Conservation (phyloP, 2,888 invertebrate genomes). For the Doris montereyensis region DNA sequence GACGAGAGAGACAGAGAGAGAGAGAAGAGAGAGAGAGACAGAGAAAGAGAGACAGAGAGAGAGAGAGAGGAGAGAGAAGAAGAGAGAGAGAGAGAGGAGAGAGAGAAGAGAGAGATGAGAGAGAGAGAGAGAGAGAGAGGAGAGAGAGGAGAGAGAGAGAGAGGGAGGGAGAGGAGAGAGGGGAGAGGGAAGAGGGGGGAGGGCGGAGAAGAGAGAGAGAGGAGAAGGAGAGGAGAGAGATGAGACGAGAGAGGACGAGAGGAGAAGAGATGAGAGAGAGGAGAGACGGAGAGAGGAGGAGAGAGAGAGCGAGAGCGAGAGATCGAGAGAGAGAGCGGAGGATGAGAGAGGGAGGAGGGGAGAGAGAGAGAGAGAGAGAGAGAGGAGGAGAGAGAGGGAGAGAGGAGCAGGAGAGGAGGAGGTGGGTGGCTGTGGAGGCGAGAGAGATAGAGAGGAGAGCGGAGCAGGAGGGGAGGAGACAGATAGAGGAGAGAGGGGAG, state of each 20-base stretch:
- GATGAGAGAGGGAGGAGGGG: neutral
- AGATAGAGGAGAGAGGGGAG: neutral
- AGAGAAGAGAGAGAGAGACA: neutral
- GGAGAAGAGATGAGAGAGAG: neutral
- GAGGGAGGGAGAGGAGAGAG: conserved; percentile 9
- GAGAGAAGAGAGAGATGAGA: too few species aligned
- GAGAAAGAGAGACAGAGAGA: too few species aligned
- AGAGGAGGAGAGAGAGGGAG: neutral
- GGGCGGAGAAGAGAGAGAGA: conserved; percentile 2
- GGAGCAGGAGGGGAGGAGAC: neutral
- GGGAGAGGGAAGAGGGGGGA: conserved; percentile 3
- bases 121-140: conserved; percentile 21
- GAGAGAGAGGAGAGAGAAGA: too few species aligned
- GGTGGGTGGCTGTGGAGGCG: neutral
- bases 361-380: conserved; percentile 6
- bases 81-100: too few species aligned
- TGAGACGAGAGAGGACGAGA: neutral
- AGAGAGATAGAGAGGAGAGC: neutral
- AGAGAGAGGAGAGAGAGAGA: neutral
- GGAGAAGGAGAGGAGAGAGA: neutral
- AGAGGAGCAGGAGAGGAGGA: neutral
- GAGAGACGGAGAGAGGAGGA: neutral
- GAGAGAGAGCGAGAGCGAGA: conserved; percentile 2
- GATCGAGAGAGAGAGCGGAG: conserved; percentile 5
- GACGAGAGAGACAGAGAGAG: conserved; percentile 27